Conservation (phyloP, 1,140 invertebrate species). For the Lethrus apterus region DNA sequence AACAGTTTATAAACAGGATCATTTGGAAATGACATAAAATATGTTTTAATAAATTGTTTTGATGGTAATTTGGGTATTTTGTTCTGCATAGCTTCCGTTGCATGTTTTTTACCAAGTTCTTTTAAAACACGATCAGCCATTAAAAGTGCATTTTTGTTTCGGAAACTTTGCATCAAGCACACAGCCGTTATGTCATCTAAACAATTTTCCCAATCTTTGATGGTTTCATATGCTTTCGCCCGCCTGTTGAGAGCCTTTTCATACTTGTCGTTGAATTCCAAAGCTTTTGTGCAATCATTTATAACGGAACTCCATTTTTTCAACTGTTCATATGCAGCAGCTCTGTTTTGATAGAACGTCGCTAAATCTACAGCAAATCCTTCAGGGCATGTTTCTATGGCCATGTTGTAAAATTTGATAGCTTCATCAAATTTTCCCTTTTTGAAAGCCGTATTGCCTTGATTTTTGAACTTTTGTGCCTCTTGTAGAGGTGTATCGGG, state of each 20-base stretch:
- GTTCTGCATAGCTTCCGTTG: conserved; percentile 59
- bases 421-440: conserved; percentile 82
- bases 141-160: conserved; percentile 66
- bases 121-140: conserved; percentile 84
- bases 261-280: conserved; percentile 82
- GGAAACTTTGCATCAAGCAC: conserved; percentile 84
- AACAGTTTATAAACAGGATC: conserved; percentile 59
- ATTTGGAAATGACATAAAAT: conserved; percentile 76
- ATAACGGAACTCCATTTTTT: conserved; percentile 80
- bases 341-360: conserved; percentile 92
- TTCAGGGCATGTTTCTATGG: conserved; percentile 75
- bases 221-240: conserved; percentile 74
- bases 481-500: conserved; percentile 54
- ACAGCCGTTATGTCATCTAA: conserved; percentile 89
- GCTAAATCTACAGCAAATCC: conserved; percentile 68
- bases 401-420: conserved; percentile 78
- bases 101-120: conserved; percentile 63
- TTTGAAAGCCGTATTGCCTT: conserved; percentile 85
- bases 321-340: conserved; percentile 89
- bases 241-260: conserved; percentile 79
- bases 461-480: conserved; percentile 70
- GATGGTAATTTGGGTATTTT: conserved; percentile 70
- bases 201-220: conserved; percentile 67
- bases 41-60: conserved; percentile 74
- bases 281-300: conserved; percentile 77